Conservation (phyloP, 2,888 invertebrate genomes). For the Aelia acuminata region DNA sequence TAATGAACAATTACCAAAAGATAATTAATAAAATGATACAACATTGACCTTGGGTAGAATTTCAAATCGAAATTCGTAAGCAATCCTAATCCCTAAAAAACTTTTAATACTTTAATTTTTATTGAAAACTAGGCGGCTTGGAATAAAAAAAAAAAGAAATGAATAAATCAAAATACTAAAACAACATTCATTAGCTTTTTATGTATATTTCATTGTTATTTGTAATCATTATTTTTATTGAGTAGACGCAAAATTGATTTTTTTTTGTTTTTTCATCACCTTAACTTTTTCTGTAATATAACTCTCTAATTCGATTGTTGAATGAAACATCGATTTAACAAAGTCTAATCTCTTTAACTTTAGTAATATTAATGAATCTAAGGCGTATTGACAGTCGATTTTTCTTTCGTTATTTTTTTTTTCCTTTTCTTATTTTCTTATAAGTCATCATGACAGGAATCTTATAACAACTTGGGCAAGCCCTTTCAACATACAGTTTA, state of each 20-base stretch:
- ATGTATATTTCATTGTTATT: not conserved
- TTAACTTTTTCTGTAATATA: not conserved
- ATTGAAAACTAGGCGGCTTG: too few relatives aligned
- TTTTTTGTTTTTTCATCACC: not conserved
- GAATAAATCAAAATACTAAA: too few relatives aligned
- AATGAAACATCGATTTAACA: slow-evolving; percentile 8
- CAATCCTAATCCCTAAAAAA: too few relatives aligned
- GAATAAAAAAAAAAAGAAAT: too few relatives aligned
- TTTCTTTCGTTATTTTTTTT: slow-evolving; percentile 16
- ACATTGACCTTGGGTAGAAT: too few relatives aligned
- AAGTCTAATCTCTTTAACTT: slow-evolving; percentile 33
- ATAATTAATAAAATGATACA: too few relatives aligned
- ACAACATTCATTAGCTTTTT: too few relatives aligned
- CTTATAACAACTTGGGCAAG: slow-evolving; percentile 39
- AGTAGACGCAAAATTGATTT: not conserved
- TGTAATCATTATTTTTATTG: not conserved
- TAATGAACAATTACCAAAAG: too few relatives aligned
- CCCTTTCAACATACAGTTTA: slow-evolving; percentile 44
- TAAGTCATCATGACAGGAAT: slow-evolving; percentile 48
- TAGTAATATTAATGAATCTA: slow-evolving; percentile 43
- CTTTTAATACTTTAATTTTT: too few relatives aligned
- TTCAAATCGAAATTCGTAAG: too few relatives aligned
- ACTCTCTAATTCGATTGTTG: slow-evolving; percentile 22
- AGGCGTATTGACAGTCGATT: slow-evolving; percentile 36
- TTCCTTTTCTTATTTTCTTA: slow-evolving; percentile 44